phyloP scores from a whole-genome alignment of 1,140 invertebrate species.

The Papilio machaon region DNA sequence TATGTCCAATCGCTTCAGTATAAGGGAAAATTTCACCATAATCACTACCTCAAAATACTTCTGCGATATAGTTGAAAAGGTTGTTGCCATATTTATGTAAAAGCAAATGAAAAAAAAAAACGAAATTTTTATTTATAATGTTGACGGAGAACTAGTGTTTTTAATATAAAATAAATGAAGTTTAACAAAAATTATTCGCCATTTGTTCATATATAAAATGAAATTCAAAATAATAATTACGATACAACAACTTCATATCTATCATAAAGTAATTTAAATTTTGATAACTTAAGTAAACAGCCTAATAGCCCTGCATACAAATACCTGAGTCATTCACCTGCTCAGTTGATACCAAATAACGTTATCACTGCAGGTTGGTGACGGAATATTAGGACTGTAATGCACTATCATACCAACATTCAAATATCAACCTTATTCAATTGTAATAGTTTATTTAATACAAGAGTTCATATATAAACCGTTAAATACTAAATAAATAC shows the following conservation, averaged over 20 bases:
- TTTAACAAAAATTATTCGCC: too few relatives aligned
- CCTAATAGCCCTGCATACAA: constrained; percentile 44
- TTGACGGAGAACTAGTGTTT: too few relatives aligned
- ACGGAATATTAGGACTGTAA: constrained; percentile 42
- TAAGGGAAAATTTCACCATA: neutral
- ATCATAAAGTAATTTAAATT: constrained; percentile 60
- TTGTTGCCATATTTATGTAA: too few relatives aligned
- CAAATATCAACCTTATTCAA: neutral
- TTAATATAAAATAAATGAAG: too few relatives aligned
- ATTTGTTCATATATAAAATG: too few relatives aligned
- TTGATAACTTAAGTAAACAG: constrained; percentile 49
- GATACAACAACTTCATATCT: neutral
- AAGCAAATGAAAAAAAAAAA: too few relatives aligned
- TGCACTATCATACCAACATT: constrained; percentile 23
- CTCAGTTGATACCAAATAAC: constrained; percentile 59
- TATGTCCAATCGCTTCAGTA: neutral
- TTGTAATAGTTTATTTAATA: neutral
- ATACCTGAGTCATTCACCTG: constrained; percentile 61
- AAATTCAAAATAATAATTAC: too few relatives aligned
- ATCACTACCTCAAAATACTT: neutral
- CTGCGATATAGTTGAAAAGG: too few relatives aligned
- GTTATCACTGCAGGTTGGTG: constrained; percentile 56
- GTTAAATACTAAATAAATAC: constrained; percentile 7
- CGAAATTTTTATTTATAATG: too few relatives aligned
- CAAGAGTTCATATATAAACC: neutral